Evolutionary conservation across 2,797 vertebrate genomes (phyloP).

Genomic region (Odontamblyopus lacepedii): DNA sequence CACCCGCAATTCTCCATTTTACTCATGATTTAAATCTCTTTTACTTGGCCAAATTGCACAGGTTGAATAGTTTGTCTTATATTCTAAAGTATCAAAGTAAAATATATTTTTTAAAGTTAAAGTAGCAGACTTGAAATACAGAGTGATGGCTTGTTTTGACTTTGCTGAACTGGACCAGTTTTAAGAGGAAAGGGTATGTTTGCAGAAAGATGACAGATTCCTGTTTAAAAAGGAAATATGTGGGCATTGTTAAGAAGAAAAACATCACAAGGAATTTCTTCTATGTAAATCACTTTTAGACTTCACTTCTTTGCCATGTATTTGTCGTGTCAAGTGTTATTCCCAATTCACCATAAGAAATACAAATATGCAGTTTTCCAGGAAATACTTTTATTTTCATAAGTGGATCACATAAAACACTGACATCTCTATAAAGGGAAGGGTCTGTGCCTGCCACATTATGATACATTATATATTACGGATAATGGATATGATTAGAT

Average conservation of each 20-base stretch:
- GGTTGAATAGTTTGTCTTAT: neutral
- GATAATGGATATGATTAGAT: neutral
- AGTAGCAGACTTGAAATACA: neutral
- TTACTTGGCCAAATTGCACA: neutral
- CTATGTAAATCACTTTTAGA: neutral
- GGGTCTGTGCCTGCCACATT: constrained; percentile 19
- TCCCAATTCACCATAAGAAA: neutral
- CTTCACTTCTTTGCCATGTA: neutral
- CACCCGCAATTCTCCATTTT: neutral
- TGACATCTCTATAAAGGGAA: constrained; percentile 18
- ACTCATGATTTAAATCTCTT: neutral
- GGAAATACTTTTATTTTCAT: constrained; percentile 55
- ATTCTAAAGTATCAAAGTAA: too few relatives aligned
- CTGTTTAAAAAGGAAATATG: constrained; percentile 18
- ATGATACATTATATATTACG: constrained; percentile 1
- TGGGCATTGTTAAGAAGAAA: neutral
- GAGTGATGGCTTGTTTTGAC: neutral
- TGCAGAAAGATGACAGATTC: neutral
- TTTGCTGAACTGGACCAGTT: constrained; percentile 18
- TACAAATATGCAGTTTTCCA: neutral
- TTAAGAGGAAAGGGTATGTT: constrained; percentile 10
- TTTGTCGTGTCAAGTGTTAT: neutral
- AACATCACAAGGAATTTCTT: neutral
- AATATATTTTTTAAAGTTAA: too few relatives aligned
- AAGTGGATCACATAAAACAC: constrained; percentile 37